Conservation (phyloP, 2,888 invertebrate species). For the Rotaria magnacalcarata region DNA sequence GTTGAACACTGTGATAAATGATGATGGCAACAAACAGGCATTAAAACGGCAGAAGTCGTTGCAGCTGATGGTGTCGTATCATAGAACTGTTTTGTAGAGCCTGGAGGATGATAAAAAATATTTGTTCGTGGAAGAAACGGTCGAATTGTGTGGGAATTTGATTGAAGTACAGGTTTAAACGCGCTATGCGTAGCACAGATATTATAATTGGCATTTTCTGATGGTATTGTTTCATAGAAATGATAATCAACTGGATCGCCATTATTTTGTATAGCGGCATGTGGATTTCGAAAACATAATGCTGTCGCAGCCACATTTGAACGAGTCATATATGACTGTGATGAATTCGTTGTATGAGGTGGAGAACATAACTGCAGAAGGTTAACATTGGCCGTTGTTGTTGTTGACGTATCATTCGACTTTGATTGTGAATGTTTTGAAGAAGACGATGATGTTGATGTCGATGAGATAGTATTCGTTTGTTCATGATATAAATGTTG, state of each 20-base stretch:
- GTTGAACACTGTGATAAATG: slow-evolving; percentile 26
- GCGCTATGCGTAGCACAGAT: background rate
- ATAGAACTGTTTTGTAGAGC: background rate
- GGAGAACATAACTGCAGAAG: background rate
- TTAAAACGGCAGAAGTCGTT: slow-evolving; percentile 1
- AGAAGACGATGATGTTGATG: slow-evolving; percentile 10
- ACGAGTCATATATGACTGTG: background rate
- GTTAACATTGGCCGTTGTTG: background rate
- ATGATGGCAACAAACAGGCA: slow-evolving; percentile 23
- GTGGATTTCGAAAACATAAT: slow-evolving; percentile 16
- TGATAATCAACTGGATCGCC: background rate
- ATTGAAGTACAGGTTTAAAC: background rate
- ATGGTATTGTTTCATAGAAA: slow-evolving; percentile 22
- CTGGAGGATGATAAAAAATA: background rate
- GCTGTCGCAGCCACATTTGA: background rate
- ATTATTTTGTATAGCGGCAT: background rate
- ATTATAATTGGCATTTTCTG: background rate
- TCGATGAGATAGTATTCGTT: slow-evolving; percentile 25
- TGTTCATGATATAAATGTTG: slow-evolving; percentile 37
- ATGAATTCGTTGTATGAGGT: background rate
- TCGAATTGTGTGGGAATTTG: slow-evolving; percentile 4
- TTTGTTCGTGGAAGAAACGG: slow-evolving; percentile 30
- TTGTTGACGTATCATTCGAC: background rate
- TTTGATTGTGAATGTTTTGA: slow-evolving; percentile 33
- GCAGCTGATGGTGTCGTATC: background rate